Evolutionary conservation across 2,797 vertebrate genomes (phyloP).

Genomic region (Crypturellus tataupa): DNA sequence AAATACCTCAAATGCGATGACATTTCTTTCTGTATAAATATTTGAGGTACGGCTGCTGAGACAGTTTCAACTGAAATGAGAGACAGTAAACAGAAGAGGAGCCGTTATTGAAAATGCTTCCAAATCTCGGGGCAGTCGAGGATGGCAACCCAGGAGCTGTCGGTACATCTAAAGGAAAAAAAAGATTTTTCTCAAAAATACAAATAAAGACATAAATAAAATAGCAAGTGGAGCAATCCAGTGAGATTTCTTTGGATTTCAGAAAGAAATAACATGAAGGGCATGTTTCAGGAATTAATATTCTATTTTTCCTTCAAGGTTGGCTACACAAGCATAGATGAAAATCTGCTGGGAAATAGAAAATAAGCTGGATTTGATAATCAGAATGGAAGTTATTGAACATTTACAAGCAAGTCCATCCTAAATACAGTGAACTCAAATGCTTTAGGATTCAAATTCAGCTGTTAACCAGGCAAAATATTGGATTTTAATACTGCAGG

Average conservation of each 20-base stretch:
- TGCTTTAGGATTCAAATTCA: neutral
- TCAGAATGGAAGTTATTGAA: neutral
- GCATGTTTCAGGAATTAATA: neutral
- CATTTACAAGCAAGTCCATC: neutral
- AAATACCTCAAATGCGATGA: rapidly evolving
- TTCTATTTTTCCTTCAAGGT: neutral
- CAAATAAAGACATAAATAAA: constrained; percentile 17
- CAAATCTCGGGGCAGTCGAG: neutral
- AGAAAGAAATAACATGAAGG: neutral
- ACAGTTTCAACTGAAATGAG: neutral
- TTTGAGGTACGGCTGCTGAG: neutral
- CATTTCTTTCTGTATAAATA: neutral
- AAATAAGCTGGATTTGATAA: constrained; percentile 30
- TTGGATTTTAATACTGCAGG: neutral
- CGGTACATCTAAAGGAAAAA: neutral
- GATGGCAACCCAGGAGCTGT: neutral
- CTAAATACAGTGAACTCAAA: neutral
- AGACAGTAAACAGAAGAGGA: neutral
- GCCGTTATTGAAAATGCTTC: neutral
- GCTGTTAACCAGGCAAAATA: neutral
- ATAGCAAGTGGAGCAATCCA: neutral
- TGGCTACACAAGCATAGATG: neutral
- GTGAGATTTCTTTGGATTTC: constrained; percentile 12
- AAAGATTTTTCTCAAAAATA: neutral
- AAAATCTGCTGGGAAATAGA: neutral